These are phyloP conservation scores for Cariama cristata DNA, from an alignment of 2,113 vertebrate genomes.

Conservation along the genomic window DNA sequence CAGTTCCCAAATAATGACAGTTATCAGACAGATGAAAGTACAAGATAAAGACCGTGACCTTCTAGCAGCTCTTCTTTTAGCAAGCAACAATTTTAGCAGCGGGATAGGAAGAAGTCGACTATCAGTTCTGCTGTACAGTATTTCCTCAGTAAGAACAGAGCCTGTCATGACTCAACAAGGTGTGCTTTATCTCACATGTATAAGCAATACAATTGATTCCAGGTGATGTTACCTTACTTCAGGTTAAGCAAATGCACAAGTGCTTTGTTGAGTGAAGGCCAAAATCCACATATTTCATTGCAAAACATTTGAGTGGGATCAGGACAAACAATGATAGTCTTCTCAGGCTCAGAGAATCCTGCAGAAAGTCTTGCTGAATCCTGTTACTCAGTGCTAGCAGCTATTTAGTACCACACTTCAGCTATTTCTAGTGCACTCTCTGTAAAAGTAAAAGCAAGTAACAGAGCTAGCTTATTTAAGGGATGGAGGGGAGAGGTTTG, in stretches of 20 bases:
- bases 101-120: not conserved
- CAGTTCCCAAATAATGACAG: not conserved
- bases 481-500: accelerated
- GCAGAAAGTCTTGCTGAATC: not conserved
- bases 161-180: not conserved
- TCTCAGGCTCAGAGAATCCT: not conserved
- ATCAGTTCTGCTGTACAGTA: not conserved
- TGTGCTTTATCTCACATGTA: not conserved
- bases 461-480: not conserved
- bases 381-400: not conserved
- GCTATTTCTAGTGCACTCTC: not conserved
- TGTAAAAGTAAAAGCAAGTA: not conserved
- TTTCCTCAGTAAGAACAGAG: not conserved
- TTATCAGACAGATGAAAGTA: not conserved
- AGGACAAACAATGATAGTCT: not conserved
- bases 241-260: not conserved
- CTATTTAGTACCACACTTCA: not conserved
- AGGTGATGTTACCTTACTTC: not conserved
- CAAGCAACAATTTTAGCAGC: not conserved
- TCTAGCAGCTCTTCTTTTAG: not conserved
- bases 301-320: not conserved
- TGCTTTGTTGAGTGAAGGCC: not conserved
- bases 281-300: not conserved
- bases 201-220: not conserved
- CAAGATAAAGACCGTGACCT: not conserved